Evolutionary conservation across 1,140 invertebrate genomes (phyloP).

Genomic region (Prorops nasuta): DNA sequence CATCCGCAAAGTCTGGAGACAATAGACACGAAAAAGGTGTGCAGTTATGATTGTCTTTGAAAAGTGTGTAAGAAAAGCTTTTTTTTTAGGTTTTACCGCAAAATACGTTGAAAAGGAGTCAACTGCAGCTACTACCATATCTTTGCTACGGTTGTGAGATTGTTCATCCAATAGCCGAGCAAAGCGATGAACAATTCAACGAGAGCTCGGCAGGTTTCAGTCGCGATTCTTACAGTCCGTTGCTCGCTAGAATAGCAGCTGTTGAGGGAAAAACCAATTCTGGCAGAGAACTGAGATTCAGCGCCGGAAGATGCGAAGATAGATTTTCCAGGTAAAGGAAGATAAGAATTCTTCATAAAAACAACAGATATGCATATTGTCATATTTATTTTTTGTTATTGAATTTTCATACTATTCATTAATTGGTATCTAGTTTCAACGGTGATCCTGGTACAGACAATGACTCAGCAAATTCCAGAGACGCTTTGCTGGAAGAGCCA

Average conservation of each 20-base stretch:
- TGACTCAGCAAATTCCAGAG: slow-evolving; percentile 49
- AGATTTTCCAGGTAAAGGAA: slow-evolving; percentile 46
- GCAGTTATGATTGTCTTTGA: not conserved
- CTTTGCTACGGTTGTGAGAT: slow-evolving; percentile 73
- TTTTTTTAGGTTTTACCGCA: slow-evolving; percentile 46
- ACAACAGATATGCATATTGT: too few species aligned
- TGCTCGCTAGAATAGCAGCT: slow-evolving; percentile 59
- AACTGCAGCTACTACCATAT: slow-evolving; percentile 61
- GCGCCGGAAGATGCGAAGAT: slow-evolving; percentile 41
- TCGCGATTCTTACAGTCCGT: slow-evolving; percentile 66
- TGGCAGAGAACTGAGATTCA: slow-evolving; percentile 43
- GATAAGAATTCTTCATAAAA: slow-evolving; percentile 2
- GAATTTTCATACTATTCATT: too few species aligned
- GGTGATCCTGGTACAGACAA: slow-evolving; percentile 44
- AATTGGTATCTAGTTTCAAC: slow-evolving; percentile 46
- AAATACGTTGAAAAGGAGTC: slow-evolving; percentile 52
- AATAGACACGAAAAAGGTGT: slow-evolving; percentile 52
- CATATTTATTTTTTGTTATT: too few species aligned
- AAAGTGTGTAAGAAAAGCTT: not conserved
- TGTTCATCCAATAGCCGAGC: slow-evolving; percentile 81
- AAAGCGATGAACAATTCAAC: slow-evolving; percentile 71
- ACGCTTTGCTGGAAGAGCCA: slow-evolving; percentile 44
- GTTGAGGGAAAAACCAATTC: slow-evolving; percentile 32
- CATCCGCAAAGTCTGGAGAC: slow-evolving; percentile 55
- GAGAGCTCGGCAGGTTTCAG: slow-evolving; percentile 43